These are phyloP conservation scores for Eupithecia abbreviata DNA, from an alignment of 2,888 invertebrate genomes.

Conservation along the genomic window DNA sequence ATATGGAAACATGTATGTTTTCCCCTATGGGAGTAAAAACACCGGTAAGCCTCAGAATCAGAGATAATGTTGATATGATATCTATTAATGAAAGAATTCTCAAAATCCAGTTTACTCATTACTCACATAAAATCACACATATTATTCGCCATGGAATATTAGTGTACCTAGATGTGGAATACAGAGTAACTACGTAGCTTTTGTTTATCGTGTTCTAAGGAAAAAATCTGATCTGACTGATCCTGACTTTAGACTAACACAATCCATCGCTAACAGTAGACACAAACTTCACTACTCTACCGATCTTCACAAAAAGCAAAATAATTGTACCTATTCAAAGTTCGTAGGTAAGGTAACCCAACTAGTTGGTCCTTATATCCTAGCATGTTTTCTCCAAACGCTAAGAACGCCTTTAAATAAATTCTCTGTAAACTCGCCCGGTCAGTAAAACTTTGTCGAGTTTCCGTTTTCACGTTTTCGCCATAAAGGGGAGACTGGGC, in stretches of 20 bases:
- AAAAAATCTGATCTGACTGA: background rate
- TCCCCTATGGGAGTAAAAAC: no score
- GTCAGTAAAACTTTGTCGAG: slow-evolving; percentile 17
- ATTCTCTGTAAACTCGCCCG: slow-evolving; percentile 15
- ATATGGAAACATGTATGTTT: no score
- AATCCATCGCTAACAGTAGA: background rate
- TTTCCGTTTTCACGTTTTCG: slow-evolving; percentile 11
- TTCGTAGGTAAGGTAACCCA: background rate
- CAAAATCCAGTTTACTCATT: no score
- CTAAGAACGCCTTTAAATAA: slow-evolving; percentile 17
- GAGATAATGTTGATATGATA: no score
- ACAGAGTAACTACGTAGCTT: background rate
- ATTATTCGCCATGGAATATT: background rate
- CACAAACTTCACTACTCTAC: background rate
- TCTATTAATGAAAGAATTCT: no score
- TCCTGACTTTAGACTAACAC: no score
- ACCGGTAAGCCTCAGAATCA: no score
- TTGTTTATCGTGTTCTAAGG: background rate
- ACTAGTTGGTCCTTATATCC: background rate
- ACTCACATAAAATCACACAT: background rate
- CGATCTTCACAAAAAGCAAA: background rate
- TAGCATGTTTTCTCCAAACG: slow-evolving; percentile 4
- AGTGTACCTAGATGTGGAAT: background rate
- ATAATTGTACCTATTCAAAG: background rate
- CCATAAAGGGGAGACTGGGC: slow-evolving; percentile 21